A percentile compares a stretch with the other conserved stretches of the same genome.
Evolutionary conservation across 2,888 invertebrate species (phyloP).

Genomic region (Alcis repandata): DNA sequence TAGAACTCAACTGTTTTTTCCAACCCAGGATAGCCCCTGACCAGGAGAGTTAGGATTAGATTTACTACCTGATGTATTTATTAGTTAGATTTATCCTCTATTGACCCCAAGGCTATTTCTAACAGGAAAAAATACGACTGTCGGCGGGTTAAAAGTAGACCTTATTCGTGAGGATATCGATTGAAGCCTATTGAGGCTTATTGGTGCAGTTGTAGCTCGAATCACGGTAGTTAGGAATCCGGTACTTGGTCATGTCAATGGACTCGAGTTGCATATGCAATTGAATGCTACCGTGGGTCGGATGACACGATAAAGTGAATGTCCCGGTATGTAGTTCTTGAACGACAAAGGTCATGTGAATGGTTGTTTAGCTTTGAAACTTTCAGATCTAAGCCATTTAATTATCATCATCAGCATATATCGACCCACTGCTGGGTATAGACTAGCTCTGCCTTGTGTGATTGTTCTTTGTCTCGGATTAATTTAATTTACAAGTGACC

Average conservation of each 20-base stretch:
- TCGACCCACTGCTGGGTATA: too few species aligned
- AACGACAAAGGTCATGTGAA: too few species aligned
- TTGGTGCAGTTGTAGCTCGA: too few species aligned
- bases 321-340: too few species aligned
- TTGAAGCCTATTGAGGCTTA: too few species aligned
- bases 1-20: not conserved
- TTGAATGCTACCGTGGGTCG: not conserved
- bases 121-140: constrained; percentile 9
- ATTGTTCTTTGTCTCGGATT: too few species aligned
- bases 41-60: constrained; percentile 4
- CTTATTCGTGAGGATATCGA: not conserved
- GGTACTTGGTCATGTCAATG: not conserved
- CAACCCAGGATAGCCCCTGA: not conserved
- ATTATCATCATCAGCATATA: too few species aligned
- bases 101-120: constrained; percentile 6
- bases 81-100: constrained; percentile 20
- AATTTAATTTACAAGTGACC: too few species aligned
- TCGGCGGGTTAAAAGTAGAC: not conserved
- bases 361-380: too few species aligned
- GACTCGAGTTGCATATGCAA: not conserved
- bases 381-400: too few species aligned
- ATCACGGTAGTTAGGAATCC: too few species aligned
- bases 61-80: constrained; percentile 22
- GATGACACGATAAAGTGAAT: not conserved
- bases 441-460: too few species aligned